Evolutionary conservation across 1,140 invertebrate species (phyloP), one percentile per base, ranked within the genome.

Genomic region (Limonius californicus): DNA sequence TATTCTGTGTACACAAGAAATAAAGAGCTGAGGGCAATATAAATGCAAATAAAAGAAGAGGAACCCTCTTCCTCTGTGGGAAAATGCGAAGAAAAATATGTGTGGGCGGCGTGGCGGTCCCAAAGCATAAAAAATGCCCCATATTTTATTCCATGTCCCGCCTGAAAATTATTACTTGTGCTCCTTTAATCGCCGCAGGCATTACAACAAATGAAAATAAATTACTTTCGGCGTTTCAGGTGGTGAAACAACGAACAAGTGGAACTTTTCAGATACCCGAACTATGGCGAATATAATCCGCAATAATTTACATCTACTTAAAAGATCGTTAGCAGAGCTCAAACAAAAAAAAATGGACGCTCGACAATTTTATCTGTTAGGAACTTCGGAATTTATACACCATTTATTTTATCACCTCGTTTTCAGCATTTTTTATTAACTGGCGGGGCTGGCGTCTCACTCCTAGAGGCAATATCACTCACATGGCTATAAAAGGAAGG

Each of bases 21-120:
- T 39, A 39, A 39, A 39, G 35, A 39, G 35, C 35, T 14, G 35
- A 39, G 35, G 35, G 35, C n/a, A 39, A 39, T 39, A 39, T 39
- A 39, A 39, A 39, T 39, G 35, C 35, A 39, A 39, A 39, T 39
- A 39, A 39, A 39, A 39, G 35, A 39, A 39, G 35, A 39, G 35
- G n/a, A 27, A 27, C 23, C 23, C 23, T 27, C 23, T 27, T 27
- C 9, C 23, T 27, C 23, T 27, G 23, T 27, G 23, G 35, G 35
- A 39, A 39, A 39, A 14, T 39, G 35, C 35, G 11, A 39, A 39
- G 8, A 12, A 39, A 39, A 39, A 39, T 39, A 39, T 39, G 8
- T 39, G 35, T 11, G n/a, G 8, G n/a, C n/a, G 35, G 2, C 11
- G 8, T 9, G n/a, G n/a, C n/a, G 7, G 35, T 39, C 35, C 35